Conservation (phyloP, 2,888 invertebrate species). For the Aphodius sticticus region DNA sequence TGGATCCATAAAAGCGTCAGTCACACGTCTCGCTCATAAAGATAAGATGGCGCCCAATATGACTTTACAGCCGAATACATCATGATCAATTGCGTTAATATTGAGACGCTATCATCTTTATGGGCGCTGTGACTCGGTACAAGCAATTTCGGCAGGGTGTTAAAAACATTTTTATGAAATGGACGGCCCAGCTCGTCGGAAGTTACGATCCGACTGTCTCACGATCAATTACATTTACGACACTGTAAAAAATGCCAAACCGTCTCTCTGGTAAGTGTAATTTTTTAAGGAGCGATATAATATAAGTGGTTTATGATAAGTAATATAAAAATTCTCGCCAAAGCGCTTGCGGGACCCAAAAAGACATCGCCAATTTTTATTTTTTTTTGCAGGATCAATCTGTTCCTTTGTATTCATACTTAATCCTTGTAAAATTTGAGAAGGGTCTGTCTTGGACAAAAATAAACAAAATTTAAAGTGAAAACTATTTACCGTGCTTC, state of each 20-base stretch:
- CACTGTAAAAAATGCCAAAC: slow-evolving; percentile 14
- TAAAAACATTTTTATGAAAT: neutral
- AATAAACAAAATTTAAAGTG: too few species aligned
- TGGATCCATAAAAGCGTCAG: neutral
- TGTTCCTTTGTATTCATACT: too few species aligned
- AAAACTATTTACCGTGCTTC: too few species aligned
- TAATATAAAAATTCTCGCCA: too few species aligned
- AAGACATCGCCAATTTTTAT: too few species aligned
- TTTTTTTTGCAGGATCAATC: too few species aligned
- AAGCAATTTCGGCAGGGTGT: neutral
- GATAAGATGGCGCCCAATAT: neutral
- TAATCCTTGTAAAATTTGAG: too few species aligned
- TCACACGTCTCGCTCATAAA: neutral
- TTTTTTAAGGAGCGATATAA: neutral
- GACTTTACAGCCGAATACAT: neutral
- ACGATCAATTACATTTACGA: slow-evolving; percentile 22
- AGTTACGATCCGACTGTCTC: slow-evolving; percentile 19
- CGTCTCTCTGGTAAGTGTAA: neutral
- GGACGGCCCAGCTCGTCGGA: neutral
- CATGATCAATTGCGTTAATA: neutral
- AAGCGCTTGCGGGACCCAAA: too few species aligned
- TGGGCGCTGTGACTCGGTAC: neutral
- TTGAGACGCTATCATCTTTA: neutral
- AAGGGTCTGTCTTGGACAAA: too few species aligned
- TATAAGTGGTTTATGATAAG: neutral